Base-by-base conservation (phyloP, 2,888 invertebrate species). In the Idaea biselata region DNA sequence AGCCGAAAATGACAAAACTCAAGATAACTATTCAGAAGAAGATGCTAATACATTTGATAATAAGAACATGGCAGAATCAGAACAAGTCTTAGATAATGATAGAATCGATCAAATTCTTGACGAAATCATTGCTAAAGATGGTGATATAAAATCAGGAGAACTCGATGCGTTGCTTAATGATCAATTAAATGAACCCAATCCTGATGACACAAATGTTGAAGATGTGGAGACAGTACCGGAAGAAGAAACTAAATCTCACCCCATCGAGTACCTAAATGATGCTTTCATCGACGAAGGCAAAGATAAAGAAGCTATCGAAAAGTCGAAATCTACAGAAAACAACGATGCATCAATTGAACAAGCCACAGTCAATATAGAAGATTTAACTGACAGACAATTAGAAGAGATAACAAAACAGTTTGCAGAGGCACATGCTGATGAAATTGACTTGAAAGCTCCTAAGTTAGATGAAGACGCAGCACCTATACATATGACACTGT, bases 351-450 rank as follows among this genome's bases (percentile, higher is more conserved):
- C 68, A 11, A 59, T 70, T 14, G 63, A 68, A 67, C 18, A 62
- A 16, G 18, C 55, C 0, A 63, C 63, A 0, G 60, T 55, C 31
- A 59, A 63, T 14, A 77, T 80, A 3, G 75, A 78, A 1, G 74
- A 80, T 6, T 61, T 87, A 18, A 72, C 72, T 16, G 77, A 77
- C 54, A 66, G 75, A 7, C 77, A 88, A 60, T 67, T 83, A 5
- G 71, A 78, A 11, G 73, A 77, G 1, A 53, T 84, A 0, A 81
- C 84, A 69, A 31, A 64, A 0, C 79, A 87, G 55, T 88, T 89
- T 60, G 64, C 67, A 0, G 61, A 67, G 0, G 60, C 69, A 5
- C 76, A 83, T 60, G 68, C 58, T 1, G 77, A 81, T 16, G 79
- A 82, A 11, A 62, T 83, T 3, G 75, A 84, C 7, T 63, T 77